Percentiles rank a stretch among this genome's conserved stretches.
These are phyloP conservation scores for Eulithis prunata DNA, from an alignment of 2,888 invertebrate species.

Conservation along the genomic window DNA sequence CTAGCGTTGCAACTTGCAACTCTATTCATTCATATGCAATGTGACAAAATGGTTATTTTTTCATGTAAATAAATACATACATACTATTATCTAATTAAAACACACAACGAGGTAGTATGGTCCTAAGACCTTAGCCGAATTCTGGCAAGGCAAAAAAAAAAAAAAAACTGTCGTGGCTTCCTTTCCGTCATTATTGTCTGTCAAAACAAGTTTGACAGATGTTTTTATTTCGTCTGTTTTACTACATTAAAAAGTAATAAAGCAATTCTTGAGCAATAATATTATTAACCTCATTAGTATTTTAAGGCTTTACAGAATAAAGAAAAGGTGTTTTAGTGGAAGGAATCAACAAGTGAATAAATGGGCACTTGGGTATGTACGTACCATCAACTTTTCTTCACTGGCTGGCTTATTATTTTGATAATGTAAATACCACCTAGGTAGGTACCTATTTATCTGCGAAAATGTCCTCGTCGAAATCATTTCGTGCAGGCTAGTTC, in stretches of 20 bases:
- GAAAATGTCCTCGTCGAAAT: not conserved
- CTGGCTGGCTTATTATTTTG: slow-evolving; percentile 56
- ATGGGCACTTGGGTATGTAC: slow-evolving; percentile 63
- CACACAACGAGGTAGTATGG: too few species aligned
- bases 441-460: not conserved
- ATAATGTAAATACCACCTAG: not conserved
- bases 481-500: slow-evolving; percentile 8
- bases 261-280: slow-evolving; percentile 25
- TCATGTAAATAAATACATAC: too few species aligned
- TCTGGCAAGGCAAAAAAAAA: not conserved
- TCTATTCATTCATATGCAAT: too few species aligned
- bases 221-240: slow-evolving; percentile 32
- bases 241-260: slow-evolving; percentile 14
- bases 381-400: slow-evolving; percentile 64
- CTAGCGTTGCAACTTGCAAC: too few species aligned
- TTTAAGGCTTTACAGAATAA: slow-evolving; percentile 11
- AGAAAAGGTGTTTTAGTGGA: slow-evolving; percentile 27
- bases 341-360: slow-evolving; percentile 43
- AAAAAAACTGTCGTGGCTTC: not conserved
- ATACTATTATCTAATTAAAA: too few species aligned
- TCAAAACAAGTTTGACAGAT: slow-evolving; percentile 36
- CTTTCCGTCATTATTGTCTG: slow-evolving; percentile 8
- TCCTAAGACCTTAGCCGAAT: slow-evolving; percentile 10
- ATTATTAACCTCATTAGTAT: not conserved
- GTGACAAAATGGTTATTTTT: too few species aligned